phyloP scores from a whole-genome alignment of 64 coral and sea anemone genomes.

The Exaiptasia diaphana region DNA sequence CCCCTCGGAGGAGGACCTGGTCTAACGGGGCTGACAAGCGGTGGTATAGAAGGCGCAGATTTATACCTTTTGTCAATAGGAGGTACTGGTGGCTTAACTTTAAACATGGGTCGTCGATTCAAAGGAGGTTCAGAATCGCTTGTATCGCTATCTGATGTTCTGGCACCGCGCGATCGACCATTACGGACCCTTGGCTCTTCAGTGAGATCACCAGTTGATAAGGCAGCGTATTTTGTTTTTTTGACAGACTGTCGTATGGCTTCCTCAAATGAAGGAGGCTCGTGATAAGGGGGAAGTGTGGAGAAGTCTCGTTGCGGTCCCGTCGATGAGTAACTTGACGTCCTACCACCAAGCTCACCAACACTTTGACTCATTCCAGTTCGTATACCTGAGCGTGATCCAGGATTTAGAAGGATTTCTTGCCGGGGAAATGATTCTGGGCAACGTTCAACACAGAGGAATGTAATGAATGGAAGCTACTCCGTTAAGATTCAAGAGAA shows the following conservation, averaged over 20 bases:
- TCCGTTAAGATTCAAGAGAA: no score
- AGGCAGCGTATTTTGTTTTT: slow-evolving; percentile 53
- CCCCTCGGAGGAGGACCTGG: no score
- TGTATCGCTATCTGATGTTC: background rate
- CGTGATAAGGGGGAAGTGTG: slow-evolving; percentile 74
- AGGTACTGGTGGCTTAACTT: background rate
- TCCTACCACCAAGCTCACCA: slow-evolving; percentile 44
- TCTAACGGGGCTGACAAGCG: background rate
- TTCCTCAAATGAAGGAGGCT: slow-evolving; percentile 88
- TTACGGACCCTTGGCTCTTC: slow-evolving; percentile 23
- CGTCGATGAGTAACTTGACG: slow-evolving; percentile 54
- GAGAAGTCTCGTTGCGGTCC: slow-evolving; percentile 76
- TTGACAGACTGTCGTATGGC: slow-evolving; percentile 80
- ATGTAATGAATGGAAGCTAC: slow-evolving; percentile 22
- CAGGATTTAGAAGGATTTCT: slow-evolving; percentile 76
- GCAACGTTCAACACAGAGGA: background rate
- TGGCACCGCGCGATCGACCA: background rate
- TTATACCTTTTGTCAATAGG: background rate
- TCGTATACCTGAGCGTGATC: slow-evolving; percentile 57
- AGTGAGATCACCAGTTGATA: slow-evolving; percentile 74
- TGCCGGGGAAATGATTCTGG: slow-evolving; percentile 74
- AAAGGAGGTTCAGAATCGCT: background rate
- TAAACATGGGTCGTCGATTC: background rate
- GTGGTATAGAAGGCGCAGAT: background rate
- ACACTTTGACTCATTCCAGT: slow-evolving; percentile 70